phyloP scores from a whole-genome alignment of 1,140 invertebrate genomes.

The Procambarus virginalis region DNA sequence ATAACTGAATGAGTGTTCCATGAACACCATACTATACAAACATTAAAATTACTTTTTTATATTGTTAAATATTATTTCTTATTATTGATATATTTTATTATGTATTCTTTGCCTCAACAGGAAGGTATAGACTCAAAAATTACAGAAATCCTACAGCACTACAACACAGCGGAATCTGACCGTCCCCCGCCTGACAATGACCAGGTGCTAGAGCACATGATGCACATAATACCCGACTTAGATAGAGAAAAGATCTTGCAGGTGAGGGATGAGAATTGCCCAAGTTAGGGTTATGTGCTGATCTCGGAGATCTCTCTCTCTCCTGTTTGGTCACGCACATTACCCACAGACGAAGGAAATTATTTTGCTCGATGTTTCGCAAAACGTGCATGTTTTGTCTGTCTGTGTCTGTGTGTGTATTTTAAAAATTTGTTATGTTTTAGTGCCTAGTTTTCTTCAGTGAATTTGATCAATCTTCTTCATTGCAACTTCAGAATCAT shows the following conservation, averaged over 20 bases:
- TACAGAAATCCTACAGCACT: conserved; percentile 45
- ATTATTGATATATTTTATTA: neutral
- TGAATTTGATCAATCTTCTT: no score
- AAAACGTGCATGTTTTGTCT: neutral
- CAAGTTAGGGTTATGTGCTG: neutral
- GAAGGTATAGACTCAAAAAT: conserved; percentile 46
- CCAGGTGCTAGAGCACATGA: conserved; percentile 82
- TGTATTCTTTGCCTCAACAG: conserved; percentile 8
- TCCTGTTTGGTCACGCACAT: neutral
- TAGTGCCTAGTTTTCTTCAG: neutral
- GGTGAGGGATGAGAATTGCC: conserved; percentile 25
- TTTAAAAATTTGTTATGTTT: neutral
- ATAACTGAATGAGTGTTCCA: no score
- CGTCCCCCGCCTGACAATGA: conserved; percentile 30
- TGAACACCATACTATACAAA: no score
- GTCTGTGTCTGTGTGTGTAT: no score
- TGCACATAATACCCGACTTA: conserved; percentile 83
- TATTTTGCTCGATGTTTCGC: neutral
- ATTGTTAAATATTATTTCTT: no score
- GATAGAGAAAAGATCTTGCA: conserved; percentile 82
- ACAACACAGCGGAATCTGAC: conserved; percentile 35
- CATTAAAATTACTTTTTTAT: no score
- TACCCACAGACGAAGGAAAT: neutral
- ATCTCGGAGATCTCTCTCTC: neutral
- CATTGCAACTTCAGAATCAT: no score